Base-by-base conservation (phyloP, 2,113 vertebrate species). In the Embiotoca jacksoni region DNA sequence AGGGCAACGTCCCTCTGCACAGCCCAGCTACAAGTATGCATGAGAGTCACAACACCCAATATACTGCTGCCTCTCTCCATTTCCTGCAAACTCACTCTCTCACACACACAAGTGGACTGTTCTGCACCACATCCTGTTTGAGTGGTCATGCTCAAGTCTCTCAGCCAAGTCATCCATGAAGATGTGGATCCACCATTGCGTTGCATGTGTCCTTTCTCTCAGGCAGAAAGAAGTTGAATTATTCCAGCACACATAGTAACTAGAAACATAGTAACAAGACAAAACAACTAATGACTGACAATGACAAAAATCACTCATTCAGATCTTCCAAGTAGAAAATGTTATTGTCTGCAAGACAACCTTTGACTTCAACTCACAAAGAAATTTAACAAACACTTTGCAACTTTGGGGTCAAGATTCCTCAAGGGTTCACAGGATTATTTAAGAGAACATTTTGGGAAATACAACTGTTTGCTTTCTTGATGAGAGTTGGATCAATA, bases 61-160 rank as follows among this genome's bases (percentile, higher is more conserved):
- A 35, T 30, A 31, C 47, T 14, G 55, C 33, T 16, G 11, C 36
- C 15, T 81, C 62, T 78, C 36, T 58, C 49, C 56, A 15, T 15
- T 47, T 50, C 36, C n/a, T n/a, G 6, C 44, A 30, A 23, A 23
- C 23, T 23, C 23, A 23, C 23, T 23, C 11, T 31, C 58, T 23
- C 23, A 16, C 69, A 16, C 31, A 35, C 52, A 62, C 37, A 31
- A 30, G 56, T 78, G 66, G 50, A 57, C 65, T 11, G 66, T 66
- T 86, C 53, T 16, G 77, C 80, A 75, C 64, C 59, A 41, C 72
- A 79, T 90, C 77, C 86, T 77, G 81, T 87, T 77, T 60, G 77
- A 85, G 75, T 84, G 80, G 69, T 53, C 57, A 69, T 61, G 74
- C 60, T 72, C 11, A 16, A 60, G 62, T 52, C 57, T 72, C 69